A percentile compares a stretch with the other conserved stretches of the same genome.
These are phyloP conservation scores for Hirtodrosophila cameraria DNA, from an alignment of 2,888 invertebrate species.

Conservation along the genomic window DNA sequence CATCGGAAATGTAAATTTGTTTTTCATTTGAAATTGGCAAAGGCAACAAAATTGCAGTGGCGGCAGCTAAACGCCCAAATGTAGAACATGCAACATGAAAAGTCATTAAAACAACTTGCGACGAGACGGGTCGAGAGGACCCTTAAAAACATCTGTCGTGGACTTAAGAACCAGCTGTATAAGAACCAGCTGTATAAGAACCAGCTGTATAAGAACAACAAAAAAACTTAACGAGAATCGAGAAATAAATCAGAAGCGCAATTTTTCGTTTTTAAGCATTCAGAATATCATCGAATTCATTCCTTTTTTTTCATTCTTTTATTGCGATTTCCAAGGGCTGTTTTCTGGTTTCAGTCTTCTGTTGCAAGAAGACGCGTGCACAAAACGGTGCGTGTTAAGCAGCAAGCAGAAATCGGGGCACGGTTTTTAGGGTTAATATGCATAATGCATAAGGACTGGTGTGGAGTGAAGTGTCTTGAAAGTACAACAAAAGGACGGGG, in stretches of 20 bases:
- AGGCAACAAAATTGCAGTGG: too few species aligned
- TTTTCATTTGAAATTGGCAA: too few species aligned
- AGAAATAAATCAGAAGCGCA: slow-evolving; percentile 52
- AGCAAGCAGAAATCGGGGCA: slow-evolving; percentile 56
- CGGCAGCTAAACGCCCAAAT: too few species aligned
- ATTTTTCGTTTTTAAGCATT: slow-evolving; percentile 48
- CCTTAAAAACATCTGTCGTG: slow-evolving; percentile 55
- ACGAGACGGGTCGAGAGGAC: slow-evolving; percentile 27
- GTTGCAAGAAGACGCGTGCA: slow-evolving; percentile 17
- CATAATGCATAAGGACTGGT: slow-evolving; percentile 19
- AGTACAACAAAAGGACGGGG: slow-evolving; percentile 21
- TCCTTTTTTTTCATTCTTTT: background rate
- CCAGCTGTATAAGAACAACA: background rate
- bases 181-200: background rate
- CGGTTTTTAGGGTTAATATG: slow-evolving; percentile 50
- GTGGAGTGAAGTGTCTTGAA: slow-evolving; percentile 41
- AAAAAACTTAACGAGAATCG: slow-evolving; percentile 17
- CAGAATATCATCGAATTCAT: slow-evolving; percentile 17
- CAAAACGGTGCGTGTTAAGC: slow-evolving; percentile 66
- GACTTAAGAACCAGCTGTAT: slow-evolving; percentile 20
- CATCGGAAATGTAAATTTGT: too few species aligned
- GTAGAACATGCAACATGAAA: too few species aligned
- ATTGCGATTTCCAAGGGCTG: slow-evolving; percentile 24
- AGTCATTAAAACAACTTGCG: too few species aligned
- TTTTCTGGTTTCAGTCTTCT: background rate